A percentile compares a stretch with the other conserved stretches of the same genome.
Conservation (phyloP, 2,797 vertebrate species). For the Eulemur albifrons region DNA sequence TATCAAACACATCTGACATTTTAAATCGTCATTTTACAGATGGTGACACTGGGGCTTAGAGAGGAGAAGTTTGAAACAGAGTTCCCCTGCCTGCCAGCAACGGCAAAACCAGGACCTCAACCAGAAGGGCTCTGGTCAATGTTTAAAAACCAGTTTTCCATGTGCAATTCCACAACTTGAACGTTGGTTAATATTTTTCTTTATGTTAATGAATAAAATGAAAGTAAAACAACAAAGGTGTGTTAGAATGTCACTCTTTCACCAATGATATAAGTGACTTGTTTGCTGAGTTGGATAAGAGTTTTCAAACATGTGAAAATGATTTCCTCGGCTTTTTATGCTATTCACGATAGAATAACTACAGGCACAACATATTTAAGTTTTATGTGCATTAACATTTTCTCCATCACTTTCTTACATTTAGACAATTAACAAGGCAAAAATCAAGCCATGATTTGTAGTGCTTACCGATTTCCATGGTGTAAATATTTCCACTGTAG, state of each 20-base stretch:
- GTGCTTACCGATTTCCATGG: background rate
- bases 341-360: background rate
- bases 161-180: background rate
- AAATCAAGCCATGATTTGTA: background rate
- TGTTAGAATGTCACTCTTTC: background rate
- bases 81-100: background rate
- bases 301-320: background rate
- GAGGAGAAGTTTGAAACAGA: background rate
- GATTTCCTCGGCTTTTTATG: background rate
- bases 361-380: background rate
- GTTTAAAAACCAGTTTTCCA: background rate
- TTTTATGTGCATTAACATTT: background rate
- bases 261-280: background rate
- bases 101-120: background rate
- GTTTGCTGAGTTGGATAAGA: background rate
- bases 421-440: background rate
- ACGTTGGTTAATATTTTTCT: background rate
- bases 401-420: background rate
- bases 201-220: background rate
- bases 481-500: background rate
- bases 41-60: too few relatives aligned
- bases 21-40: background rate
- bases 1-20: background rate
- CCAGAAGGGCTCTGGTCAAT: background rate
- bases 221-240: background rate